Evolutionary conservation across 2,888 invertebrate species (phyloP), one percentile per base, ranked within the genome.

Genomic region (Amphipoea lucens): DNA sequence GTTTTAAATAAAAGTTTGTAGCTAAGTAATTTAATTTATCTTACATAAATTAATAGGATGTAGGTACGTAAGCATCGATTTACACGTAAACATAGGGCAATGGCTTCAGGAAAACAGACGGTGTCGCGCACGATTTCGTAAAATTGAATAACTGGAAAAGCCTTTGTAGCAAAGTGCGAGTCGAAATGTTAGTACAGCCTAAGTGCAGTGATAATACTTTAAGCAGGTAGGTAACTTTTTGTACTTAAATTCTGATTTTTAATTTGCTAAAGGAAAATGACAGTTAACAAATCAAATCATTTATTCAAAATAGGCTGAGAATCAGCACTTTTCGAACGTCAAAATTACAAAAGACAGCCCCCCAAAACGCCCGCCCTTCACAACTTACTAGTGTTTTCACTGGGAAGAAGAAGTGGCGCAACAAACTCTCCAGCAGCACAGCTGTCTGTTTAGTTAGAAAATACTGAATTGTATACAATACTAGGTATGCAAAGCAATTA

Each of bases 51-150:
- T 23, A 51, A 67, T 83, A 36, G 76, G 17, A 14, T 54, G 11
- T n/a, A 66, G 14, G 48, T 54, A 51, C 23, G 66, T 62, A 54
- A 48, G 40, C 45, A 51, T 45, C 29, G 23, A 81, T 63, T 17
- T 54, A 77, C 57, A 74, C 60, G 78, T 74, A 81, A 68, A 51
- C 74, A 72, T 83, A 45, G 88, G 83, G 81, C 81, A 81, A 79
- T 87, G 86, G 79, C 84, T 88, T 86, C 68, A 81, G 79, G 80
- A 63, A 83, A 84, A 81, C 54, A 74, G 80, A 72, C 79, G 65
- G 40, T 74, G 79, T 82, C 80, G 88, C 84, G 83, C 88, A 89
- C 90, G 88, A 88, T 83, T 89, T 81, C 65, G 48, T 82, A 74
- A 88, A 88, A 89, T 85, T 81, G 84, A 85, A 78, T 88, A 81